Base-by-base conservation (phyloP, 2,113 vertebrate genomes). In the Elachura formosa region DNA sequence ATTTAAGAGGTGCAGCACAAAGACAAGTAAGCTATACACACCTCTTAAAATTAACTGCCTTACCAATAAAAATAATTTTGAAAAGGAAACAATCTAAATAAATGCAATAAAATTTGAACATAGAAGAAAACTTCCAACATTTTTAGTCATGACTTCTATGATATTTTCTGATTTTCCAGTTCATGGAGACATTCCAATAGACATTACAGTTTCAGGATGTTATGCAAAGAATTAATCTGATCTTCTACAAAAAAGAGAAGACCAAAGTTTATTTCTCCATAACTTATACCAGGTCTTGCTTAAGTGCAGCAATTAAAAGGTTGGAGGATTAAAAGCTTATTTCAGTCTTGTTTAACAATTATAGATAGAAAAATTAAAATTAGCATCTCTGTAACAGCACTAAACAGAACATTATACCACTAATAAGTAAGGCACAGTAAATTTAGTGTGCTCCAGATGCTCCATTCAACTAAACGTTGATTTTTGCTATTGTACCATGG, bases 41-140 rank as follows among this genome's bases (percentile, higher is more conserved):
- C 0, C 7, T 38, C 6, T 48, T 78, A 75, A 34, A 18, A 67
- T 46, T 5, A 56, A 12, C 7, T 68, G 34, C 25, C 14, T 49
- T 36, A 58, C 10, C 36, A n/a, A 24, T 45, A 11, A 66, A 61
- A 71, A 46, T 26, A 38, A 81, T 26, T n/a, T 12, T 0, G 1
- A 33, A 56, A 78, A 28, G 1, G 1, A 28, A 61, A 25, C 17
- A 33, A 7, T 46, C 15, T 48, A 55, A 87, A 68, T n/a, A 33
- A 63, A 61, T 52, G 2, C 6, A 73, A 52, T 73, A 52, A 21
- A 63, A 76, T 16, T 36, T n/a, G 11, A 58, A 51, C 6, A 71
- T 4, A 63, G 3, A 17, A 36, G 62, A 36, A 69, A 28, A 0
- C 1, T 1, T 5, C 3, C 17, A 4, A 21, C 59, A 74, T 10